A percentile compares a stretch with the other conserved stretches of the same genome.
These are phyloP conservation scores for Diadromus collaris DNA, from an alignment of 2,888 invertebrate genomes.

Conservation along the genomic window DNA sequence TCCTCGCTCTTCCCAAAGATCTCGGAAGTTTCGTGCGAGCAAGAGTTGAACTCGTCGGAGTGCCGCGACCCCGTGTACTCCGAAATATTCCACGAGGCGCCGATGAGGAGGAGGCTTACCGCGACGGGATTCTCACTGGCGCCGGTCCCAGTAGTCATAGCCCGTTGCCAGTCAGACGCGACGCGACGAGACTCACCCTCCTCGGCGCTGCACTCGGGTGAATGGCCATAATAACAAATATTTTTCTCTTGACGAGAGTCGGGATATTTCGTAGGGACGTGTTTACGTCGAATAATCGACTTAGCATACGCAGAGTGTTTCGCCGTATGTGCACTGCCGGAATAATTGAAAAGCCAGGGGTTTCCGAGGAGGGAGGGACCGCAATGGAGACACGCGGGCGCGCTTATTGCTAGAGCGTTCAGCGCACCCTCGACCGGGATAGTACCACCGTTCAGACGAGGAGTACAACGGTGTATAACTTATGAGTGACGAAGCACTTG, in stretches of 20 bases:
- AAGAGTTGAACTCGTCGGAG: slow-evolving; percentile 37
- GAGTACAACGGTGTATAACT: slow-evolving; percentile 37
- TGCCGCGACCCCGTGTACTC: slow-evolving; percentile 60
- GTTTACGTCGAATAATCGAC: slow-evolving; percentile 17
- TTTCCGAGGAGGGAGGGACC: slow-evolving; percentile 32
- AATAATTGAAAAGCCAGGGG: slow-evolving; percentile 40
- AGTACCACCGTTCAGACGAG: not conserved
- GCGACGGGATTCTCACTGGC: slow-evolving; percentile 32
- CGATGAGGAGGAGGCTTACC: slow-evolving; percentile 26
- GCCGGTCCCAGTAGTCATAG: slow-evolving; percentile 43
- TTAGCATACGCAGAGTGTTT: not conserved
- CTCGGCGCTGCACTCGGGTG: slow-evolving; percentile 27
- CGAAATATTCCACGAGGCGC: slow-evolving; percentile 67
- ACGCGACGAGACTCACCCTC: slow-evolving; percentile 9
- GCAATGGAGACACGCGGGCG: slow-evolving; percentile 35
- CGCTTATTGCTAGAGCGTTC: slow-evolving; percentile 46
- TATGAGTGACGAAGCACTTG: slow-evolving; percentile 54
- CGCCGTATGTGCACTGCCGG: not conserved
- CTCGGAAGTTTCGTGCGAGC: slow-evolving; percentile 63
- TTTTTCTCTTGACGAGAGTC: slow-evolving; percentile 1
- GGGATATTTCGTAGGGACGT: not conserved
- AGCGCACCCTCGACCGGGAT: slow-evolving; percentile 27
- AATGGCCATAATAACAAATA: slow-evolving; percentile 35
- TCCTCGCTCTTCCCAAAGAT: slow-evolving; percentile 56
- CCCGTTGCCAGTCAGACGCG: slow-evolving; percentile 48